phyloP scores from a whole-genome alignment of 2,888 invertebrate species.

The Ochropleura plecta region DNA sequence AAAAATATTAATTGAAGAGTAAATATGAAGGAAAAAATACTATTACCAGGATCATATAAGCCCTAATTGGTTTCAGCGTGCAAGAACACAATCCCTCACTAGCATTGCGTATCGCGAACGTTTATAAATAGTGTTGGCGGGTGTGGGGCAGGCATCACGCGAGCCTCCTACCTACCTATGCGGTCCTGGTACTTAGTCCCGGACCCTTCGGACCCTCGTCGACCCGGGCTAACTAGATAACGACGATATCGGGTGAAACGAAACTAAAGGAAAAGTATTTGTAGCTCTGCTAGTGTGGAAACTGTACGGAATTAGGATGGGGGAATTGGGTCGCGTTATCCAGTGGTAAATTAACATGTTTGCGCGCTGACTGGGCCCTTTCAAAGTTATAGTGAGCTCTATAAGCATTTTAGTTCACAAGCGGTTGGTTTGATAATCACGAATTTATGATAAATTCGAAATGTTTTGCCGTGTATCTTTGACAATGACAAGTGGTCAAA shows the following conservation, averaged over 20 bases:
- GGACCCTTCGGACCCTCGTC: constrained; percentile 89
- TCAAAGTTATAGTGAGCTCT: constrained; percentile 67
- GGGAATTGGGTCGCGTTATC: constrained; percentile 81
- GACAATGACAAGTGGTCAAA: too few relatives aligned
- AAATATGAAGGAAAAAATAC: constrained; percentile 63
- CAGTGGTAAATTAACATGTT: constrained; percentile 81
- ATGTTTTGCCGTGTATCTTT: constrained; percentile 17
- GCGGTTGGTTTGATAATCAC: constrained; percentile 62
- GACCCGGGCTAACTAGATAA: constrained; percentile 90
- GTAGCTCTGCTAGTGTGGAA: constrained; percentile 83
- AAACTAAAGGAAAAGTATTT: constrained; percentile 89
- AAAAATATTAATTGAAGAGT: constrained; percentile 61
- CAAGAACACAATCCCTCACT: constrained; percentile 84
- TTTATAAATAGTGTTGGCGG: constrained; percentile 82
- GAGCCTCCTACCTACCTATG: constrained; percentile 80
- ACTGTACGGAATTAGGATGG: constrained; percentile 82
- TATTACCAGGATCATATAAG: constrained; percentile 79
- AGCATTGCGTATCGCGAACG: constrained; percentile 78
- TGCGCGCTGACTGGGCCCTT: constrained; percentile 71
- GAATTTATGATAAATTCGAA: constrained; percentile 42
- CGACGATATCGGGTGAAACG: constrained; percentile 87
- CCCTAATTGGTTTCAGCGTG: constrained; percentile 85
- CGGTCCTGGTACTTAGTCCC: constrained; percentile 82
- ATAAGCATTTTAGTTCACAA: constrained; percentile 65
- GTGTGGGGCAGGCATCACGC: constrained; percentile 76